Evolutionary conservation across 2,113 vertebrate genomes (phyloP).

Genomic region (Cathartes aura): DNA sequence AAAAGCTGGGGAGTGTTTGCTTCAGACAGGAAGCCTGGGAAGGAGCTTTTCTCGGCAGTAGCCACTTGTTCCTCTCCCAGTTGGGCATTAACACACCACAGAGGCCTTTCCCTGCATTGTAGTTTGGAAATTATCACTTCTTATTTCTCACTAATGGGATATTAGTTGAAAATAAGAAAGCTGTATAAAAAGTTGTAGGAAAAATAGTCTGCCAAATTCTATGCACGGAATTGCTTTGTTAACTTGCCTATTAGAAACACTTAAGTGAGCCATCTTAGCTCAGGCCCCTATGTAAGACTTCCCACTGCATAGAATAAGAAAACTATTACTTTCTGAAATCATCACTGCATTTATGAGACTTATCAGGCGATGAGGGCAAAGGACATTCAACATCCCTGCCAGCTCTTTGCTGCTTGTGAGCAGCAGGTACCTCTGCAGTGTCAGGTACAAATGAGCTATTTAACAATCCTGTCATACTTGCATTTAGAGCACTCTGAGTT

Average conservation of each 20-base stretch:
- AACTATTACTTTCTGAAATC: not conserved
- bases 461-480: not conserved
- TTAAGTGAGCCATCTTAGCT: not conserved
- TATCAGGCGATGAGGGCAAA: not conserved
- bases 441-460: not conserved
- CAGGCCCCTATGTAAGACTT: not conserved
- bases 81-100: not conserved
- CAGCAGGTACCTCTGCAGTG: not conserved
- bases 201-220: not conserved
- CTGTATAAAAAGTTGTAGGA: not conserved
- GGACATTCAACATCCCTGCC: not conserved
- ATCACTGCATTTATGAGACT: not conserved
- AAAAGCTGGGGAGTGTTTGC: not conserved
- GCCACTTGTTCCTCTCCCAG: not conserved
- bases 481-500: not conserved
- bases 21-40: not conserved
- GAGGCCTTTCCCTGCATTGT: not conserved
- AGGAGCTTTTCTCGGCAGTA: not conserved
- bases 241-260: not conserved
- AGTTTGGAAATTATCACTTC: not conserved
- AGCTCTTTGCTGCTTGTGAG: not conserved
- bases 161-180: not conserved
- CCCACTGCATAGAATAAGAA: not conserved
- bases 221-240: not conserved
- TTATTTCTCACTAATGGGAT: not conserved